These are phyloP conservation scores for Enteromius argenteus DNA, from an alignment of 2,797 vertebrate species.

Conservation along the genomic window DNA sequence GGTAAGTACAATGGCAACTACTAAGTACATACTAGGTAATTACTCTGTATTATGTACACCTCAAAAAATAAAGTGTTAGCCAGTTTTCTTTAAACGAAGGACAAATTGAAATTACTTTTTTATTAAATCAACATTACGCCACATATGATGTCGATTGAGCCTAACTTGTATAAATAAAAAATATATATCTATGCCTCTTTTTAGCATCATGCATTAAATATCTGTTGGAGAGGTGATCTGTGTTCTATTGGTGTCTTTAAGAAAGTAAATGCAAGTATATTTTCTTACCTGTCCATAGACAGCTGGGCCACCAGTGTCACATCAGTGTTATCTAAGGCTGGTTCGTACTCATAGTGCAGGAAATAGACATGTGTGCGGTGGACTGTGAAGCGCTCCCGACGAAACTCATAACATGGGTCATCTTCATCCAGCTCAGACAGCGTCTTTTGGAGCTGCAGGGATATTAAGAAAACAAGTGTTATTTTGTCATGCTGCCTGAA, in stretches of 20 bases:
- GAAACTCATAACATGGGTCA: constrained; percentile 96
- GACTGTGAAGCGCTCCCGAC: constrained; percentile 94
- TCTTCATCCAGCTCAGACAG: constrained; percentile 96
- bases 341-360: constrained; percentile 92
- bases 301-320: constrained; percentile 97
- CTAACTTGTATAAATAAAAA: background rate
- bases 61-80: too few relatives aligned
- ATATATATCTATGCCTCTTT: background rate
- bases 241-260: background rate
- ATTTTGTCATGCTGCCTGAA: background rate
- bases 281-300: constrained; percentile 80
- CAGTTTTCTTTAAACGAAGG: background rate
- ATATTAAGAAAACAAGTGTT: constrained; percentile 11
- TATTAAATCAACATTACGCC: background rate
- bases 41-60: too few relatives aligned
- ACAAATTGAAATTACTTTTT: background rate
- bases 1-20: too few relatives aligned
- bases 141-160: background rate
- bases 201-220: background rate
- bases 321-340: constrained; percentile 84
- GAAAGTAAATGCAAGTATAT: background rate
- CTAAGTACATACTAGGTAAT: too few relatives aligned
- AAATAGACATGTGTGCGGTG: constrained; percentile 97
- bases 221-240: background rate
- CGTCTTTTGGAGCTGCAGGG: constrained; percentile 92